Percentiles rank a stretch among this genome's conserved stretches.
Conservation (phyloP, 2,113 vertebrate species). For the Caracal caracal region DNA sequence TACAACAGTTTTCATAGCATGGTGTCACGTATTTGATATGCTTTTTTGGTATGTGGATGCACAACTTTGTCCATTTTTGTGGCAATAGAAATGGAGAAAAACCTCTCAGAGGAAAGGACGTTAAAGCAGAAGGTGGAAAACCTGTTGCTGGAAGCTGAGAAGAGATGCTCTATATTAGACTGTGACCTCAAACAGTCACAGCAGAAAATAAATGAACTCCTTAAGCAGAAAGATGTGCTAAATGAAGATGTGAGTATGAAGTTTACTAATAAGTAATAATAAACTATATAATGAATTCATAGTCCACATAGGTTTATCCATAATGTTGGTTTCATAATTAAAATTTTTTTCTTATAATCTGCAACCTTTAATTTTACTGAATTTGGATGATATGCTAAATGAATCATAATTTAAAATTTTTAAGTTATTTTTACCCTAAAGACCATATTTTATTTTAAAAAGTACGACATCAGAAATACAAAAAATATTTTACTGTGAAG, state of each 20-base stretch:
- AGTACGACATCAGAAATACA: neutral
- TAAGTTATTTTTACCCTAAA: slow-evolving; percentile 26
- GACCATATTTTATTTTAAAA: slow-evolving; percentile 53
- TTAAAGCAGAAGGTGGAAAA: slow-evolving; percentile 96
- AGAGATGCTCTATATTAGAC: slow-evolving; percentile 95
- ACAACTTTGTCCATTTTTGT: slow-evolving; percentile 20
- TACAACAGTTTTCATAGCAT: neutral
- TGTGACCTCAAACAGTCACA: slow-evolving; percentile 97
- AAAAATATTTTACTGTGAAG: neutral
- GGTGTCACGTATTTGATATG: neutral
- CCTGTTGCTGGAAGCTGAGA: slow-evolving; percentile 94
- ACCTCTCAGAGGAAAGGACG: slow-evolving; percentile 93
- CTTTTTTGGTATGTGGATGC: slow-evolving; percentile 7
- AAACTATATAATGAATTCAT: neutral
- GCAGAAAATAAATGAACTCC: slow-evolving; percentile 95
- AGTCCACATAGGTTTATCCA: neutral
- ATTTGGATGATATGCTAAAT: neutral
- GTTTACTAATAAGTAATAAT: neutral
- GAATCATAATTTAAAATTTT: neutral
- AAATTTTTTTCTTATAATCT: neutral
- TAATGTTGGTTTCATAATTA: neutral
- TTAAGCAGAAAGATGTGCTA: slow-evolving; percentile 93
- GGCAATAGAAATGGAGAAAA: slow-evolving; percentile 95
- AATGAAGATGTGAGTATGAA: slow-evolving; percentile 91
- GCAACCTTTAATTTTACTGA: neutral